Conservation (phyloP, 1,140 invertebrate species). For the Trichonephila clavata region DNA sequence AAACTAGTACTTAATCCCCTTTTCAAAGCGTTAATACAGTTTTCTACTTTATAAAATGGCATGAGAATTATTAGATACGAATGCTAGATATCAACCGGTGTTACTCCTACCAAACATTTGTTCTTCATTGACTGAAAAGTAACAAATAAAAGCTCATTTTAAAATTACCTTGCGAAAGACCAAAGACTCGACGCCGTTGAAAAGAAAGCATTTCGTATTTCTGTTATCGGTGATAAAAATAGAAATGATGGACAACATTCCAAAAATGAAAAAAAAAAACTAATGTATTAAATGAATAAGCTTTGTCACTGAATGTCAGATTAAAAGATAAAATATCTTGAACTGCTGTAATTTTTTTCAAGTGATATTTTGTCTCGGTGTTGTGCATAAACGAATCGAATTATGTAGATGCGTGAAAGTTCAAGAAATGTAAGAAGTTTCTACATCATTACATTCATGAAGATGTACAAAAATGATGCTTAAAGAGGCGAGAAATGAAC, state of each 20-base stretch:
- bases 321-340: neutral
- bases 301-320: neutral
- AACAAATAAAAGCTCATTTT: neutral
- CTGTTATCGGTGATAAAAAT: neutral
- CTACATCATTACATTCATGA: neutral
- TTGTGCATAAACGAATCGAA: neutral
- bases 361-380: conserved; percentile 58
- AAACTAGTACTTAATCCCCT: no score
- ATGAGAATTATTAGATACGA: neutral
- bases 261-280: neutral
- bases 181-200: neutral
- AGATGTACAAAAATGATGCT: neutral
- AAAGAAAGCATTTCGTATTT: neutral
- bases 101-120: neutral
- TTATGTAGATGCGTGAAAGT: conserved; percentile 1
- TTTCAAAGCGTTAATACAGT: neutral
- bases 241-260: neutral
- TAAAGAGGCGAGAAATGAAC: neutral
- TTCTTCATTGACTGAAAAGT: no score
- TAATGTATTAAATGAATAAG: neutral
- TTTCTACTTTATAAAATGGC: neutral
- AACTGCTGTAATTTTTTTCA: neutral
- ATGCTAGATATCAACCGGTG: neutral
- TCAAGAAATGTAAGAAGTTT: conserved; percentile 41
- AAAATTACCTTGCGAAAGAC: neutral